Conservation (phyloP, 1,140 invertebrate genomes). For the Nomia melanderi region DNA sequence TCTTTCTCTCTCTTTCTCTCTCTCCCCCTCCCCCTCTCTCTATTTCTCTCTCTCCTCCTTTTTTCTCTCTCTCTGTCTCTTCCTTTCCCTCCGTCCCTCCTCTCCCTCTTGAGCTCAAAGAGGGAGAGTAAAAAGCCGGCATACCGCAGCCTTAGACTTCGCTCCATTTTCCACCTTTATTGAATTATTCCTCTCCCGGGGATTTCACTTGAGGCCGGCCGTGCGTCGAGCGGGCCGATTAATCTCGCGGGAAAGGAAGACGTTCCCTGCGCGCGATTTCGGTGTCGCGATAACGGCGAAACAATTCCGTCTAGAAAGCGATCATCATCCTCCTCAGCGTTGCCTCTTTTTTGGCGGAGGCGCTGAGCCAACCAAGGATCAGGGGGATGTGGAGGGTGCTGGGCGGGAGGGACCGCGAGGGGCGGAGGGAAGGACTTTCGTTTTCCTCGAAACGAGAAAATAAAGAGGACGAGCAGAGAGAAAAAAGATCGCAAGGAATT, state of each 20-base stretch:
- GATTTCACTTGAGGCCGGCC: constrained; percentile 31
- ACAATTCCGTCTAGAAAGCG: constrained; percentile 20
- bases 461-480: not conserved
- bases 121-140: constrained; percentile 51
- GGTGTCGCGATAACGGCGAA: constrained; percentile 18
- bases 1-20: not conserved
- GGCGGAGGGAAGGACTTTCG: not conserved
- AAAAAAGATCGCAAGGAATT: constrained; percentile 5
- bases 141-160: constrained; percentile 30
- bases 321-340: not conserved
- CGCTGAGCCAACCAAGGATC: no score
- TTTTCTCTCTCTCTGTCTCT: no score
- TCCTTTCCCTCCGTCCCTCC: no score
- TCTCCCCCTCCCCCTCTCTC: no score
- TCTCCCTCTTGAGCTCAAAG: constrained; percentile 18
- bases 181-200: constrained; percentile 37
- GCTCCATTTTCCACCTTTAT: constrained; percentile 41
- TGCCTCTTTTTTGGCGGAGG: not conserved
- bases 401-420: no score
- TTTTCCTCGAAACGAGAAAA: not conserved
- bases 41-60: no score
- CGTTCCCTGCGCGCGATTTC: constrained; percentile 14
- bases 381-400: not conserved
- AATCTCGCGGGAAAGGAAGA: constrained; percentile 43
- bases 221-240: constrained; percentile 10